Conservation (phyloP, 1,140 invertebrate genomes). For the Pseudomyrmex gracilis region DNA sequence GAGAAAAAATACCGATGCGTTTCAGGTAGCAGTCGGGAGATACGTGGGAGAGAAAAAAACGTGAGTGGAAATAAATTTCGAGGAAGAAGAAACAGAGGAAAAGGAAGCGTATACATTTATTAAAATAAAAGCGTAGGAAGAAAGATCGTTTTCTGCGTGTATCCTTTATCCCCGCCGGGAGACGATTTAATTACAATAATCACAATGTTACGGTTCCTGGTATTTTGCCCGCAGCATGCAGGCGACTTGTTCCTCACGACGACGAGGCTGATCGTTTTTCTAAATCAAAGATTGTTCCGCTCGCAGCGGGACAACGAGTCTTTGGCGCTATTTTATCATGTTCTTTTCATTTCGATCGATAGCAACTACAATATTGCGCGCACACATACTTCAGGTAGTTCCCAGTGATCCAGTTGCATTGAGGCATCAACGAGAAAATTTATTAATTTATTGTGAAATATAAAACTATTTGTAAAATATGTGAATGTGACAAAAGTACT, state of each 20-base stretch:
- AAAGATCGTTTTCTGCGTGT: constrained; percentile 47
- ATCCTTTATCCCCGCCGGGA: constrained; percentile 69
- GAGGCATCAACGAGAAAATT: too few relatives aligned
- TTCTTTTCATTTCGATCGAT: too few relatives aligned
- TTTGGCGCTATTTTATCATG: background rate
- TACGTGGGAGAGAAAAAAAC: constrained; percentile 5
- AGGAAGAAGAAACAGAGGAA: constrained; percentile 40
- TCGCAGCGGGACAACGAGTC: background rate
- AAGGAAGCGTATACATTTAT: too few relatives aligned
- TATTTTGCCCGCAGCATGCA: constrained; percentile 69
- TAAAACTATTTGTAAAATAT: background rate
- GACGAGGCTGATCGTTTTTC: constrained; percentile 78
- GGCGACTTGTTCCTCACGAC: constrained; percentile 77
- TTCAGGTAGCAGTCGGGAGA: constrained; percentile 64
- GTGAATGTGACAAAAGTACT: background rate
- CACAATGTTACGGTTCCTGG: constrained; percentile 78
- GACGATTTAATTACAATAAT: constrained; percentile 84
- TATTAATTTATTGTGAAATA: too few relatives aligned
- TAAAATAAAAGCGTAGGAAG: constrained; percentile 16
- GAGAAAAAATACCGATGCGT: constrained; percentile 14
- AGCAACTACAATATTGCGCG: too few relatives aligned
- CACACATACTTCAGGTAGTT: too few relatives aligned
- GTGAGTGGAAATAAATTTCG: constrained; percentile 50
- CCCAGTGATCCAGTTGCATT: too few relatives aligned
- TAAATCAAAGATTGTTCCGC: constrained; percentile 76